Conservation (phyloP, 1,140 invertebrate species). For the Euura saliciscinereae region DNA sequence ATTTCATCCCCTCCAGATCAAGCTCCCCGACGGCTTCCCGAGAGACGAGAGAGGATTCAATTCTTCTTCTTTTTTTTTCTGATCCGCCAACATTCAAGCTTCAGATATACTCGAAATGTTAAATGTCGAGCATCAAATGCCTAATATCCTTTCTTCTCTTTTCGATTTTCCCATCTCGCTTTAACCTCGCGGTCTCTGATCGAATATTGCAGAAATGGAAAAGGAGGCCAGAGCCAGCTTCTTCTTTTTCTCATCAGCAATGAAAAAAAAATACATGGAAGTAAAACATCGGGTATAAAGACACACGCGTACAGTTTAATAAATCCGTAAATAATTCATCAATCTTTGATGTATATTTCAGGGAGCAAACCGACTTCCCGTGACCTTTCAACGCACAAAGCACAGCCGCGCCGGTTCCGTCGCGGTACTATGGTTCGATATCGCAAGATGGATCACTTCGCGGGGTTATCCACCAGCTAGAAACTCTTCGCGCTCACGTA, state of each 20-base stretch:
- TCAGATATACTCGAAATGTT: constrained; percentile 5
- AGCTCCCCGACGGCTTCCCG: not conserved
- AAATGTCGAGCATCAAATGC: constrained; percentile 3
- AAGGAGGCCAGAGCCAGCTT: too few relatives aligned
- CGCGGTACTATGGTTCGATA: constrained; percentile 12
- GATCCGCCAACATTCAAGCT: not conserved
- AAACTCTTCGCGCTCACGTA: constrained; percentile 17
- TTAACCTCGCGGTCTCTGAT: too few relatives aligned
- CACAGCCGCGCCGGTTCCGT: constrained; percentile 21
- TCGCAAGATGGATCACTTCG: constrained; percentile 23
- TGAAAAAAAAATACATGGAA: too few relatives aligned
- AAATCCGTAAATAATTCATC: not conserved
- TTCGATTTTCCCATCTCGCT: too few relatives aligned
- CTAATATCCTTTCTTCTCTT: not conserved
- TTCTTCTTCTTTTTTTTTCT: not conserved
- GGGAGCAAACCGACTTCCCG: not conserved
- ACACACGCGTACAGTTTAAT: not conserved
- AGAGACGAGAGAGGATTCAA: not conserved
- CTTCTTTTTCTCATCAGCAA: too few relatives aligned
- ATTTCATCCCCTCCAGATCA: not conserved
- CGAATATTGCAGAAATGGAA: too few relatives aligned
- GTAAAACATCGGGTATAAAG: too few relatives aligned
- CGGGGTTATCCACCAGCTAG: not conserved
- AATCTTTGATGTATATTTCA: not conserved
- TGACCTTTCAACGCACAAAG: constrained; percentile 25